phyloP scores from a whole-genome alignment of 2,113 vertebrate genomes.

The Microtus montanus region DNA sequence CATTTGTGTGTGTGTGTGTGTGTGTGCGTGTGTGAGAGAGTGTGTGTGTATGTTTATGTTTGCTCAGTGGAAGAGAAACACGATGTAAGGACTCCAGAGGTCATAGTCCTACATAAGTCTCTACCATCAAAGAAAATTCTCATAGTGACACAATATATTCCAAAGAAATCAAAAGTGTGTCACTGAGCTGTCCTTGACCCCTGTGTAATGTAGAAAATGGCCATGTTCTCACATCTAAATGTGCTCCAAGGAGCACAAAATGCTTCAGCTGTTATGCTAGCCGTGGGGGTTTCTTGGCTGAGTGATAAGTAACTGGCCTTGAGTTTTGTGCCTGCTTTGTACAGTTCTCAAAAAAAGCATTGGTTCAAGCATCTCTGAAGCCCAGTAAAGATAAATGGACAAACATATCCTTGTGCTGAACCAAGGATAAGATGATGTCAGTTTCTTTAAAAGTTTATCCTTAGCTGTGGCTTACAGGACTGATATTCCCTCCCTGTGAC shows the following conservation, averaged over 20 bases:
- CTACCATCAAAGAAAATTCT: neutral
- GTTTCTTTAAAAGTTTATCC: neutral
- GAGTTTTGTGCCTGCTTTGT: neutral
- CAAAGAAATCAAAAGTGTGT: neutral
- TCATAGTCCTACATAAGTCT: too few species aligned
- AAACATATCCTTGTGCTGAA: neutral
- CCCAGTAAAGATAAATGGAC: neutral
- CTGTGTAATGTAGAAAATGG: neutral
- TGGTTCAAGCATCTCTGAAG: neutral
- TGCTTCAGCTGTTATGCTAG: neutral
- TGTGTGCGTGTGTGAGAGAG: too few species aligned
- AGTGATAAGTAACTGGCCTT: neutral
- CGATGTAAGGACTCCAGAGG: neutral
- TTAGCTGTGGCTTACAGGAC: neutral
- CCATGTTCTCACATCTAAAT: neutral
- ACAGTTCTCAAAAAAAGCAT: neutral
- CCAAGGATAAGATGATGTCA: neutral
- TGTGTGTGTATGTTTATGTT: neutral
- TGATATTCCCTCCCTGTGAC: fast-evolving
- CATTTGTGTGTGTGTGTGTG: too few species aligned
- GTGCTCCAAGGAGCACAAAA: neutral
- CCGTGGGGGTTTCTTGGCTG: neutral
- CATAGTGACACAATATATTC: neutral
- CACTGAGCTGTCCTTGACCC: neutral
- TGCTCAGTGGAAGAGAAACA: fast-evolving